A percentile compares a stretch with the other conserved stretches of the same genome.
phyloP scores from a whole-genome alignment of 1,140 invertebrate species.

The Spodoptera frugiperda region DNA sequence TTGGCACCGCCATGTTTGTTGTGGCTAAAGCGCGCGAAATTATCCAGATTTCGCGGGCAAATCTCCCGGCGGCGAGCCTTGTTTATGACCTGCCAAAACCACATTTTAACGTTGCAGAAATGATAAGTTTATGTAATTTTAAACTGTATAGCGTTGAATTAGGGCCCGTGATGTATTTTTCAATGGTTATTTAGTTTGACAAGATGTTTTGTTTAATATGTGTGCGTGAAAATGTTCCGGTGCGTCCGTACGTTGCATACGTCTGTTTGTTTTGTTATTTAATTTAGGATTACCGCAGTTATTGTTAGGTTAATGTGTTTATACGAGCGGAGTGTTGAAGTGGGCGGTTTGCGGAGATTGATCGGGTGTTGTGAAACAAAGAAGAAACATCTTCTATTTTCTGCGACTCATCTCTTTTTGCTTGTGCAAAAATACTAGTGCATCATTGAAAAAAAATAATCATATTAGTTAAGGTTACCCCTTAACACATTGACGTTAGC shows the following conservation, averaged over 20 bases:
- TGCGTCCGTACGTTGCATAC: constrained; percentile 44
- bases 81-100: constrained; percentile 72
- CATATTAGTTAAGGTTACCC: too few relatives aligned
- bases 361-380: neutral
- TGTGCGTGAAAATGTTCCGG: constrained; percentile 48
- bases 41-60: constrained; percentile 77
- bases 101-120: constrained; percentile 54
- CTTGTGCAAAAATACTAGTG: too few relatives aligned
- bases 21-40: constrained; percentile 68
- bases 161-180: constrained; percentile 54
- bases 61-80: constrained; percentile 58
- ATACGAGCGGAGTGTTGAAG: constrained; percentile 40
- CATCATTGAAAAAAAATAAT: too few relatives aligned
- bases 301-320: constrained; percentile 57
- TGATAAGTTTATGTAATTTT: constrained; percentile 58
- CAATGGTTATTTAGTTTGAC: constrained; percentile 38
- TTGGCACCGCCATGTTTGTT: constrained; percentile 73
- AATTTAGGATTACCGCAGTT: constrained; percentile 55
- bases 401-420: too few relatives aligned
- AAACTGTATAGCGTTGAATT: constrained; percentile 58
- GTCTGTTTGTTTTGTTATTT: constrained; percentile 56
- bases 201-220: constrained; percentile 54
- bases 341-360: constrained; percentile 42
- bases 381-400: too few relatives aligned
- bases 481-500: too few relatives aligned